These are phyloP conservation scores for Spheniscus humboldti DNA, from an alignment of 2,797 vertebrate genomes.

Conservation along the genomic window DNA sequence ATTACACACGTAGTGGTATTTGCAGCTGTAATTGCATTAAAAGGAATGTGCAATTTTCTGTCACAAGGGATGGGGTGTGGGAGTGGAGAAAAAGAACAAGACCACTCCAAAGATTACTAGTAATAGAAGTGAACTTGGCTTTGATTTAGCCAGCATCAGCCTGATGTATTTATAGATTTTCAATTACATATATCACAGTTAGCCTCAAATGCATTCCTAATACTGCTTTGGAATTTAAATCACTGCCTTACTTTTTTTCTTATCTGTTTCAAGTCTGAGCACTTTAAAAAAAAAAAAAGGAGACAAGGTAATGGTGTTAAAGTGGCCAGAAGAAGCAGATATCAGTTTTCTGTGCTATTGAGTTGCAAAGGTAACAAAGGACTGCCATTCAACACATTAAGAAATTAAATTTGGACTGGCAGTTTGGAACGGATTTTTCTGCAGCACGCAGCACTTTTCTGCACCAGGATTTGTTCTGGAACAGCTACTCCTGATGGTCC, in stretches of 20 bases:
- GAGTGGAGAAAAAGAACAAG: neutral
- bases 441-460: neutral
- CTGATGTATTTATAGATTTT: slow-evolving; percentile 40
- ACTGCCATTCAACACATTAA: slow-evolving; percentile 9
- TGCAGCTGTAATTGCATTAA: neutral
- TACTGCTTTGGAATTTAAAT: neutral
- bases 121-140: neutral
- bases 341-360: neutral
- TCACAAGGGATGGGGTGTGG: neutral
- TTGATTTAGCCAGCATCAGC: neutral
- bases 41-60: neutral
- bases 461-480: slow-evolving; percentile 3
- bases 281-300: neutral
- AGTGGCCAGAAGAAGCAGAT: neutral
- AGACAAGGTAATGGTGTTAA: neutral
- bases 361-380: neutral
- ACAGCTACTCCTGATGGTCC: neutral
- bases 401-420: slow-evolving; percentile 24
- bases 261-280: neutral
- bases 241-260: neutral
- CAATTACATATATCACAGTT: neutral
- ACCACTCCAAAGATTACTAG: neutral
- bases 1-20: neutral
- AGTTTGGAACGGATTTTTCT: neutral
- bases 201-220: neutral